Base-by-base conservation (phyloP, 2,797 vertebrate species). In the Helicolenus hilgendorfi region DNA sequence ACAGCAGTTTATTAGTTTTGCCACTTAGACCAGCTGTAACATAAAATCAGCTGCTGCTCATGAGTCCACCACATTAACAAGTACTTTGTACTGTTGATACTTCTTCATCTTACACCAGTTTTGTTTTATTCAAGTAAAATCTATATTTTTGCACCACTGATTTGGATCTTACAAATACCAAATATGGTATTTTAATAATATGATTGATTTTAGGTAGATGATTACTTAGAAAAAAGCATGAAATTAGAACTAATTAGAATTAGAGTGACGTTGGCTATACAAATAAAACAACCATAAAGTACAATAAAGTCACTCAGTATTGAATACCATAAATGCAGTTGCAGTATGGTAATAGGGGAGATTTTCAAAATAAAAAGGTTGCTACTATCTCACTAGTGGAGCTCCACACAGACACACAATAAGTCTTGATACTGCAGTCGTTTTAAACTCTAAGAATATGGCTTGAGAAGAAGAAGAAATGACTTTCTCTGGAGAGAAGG, bases 61-160 rank as follows among this genome's bases (percentile, higher is more conserved):
- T 22, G 62, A 49, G 15, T 62, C 38, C 59, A 72, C 72, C 72
- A 71, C 14, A n/a, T 73, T 71, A 56, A 38, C n/a, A 75, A 11
- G 10, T n/a, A 11, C 27, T 33, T 36, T 22, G 53, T 10, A 27
- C n/a, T 22, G 65, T 18, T 53, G 18, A 53, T 10, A 18, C 7
- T 7, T 10, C 0, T 60, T 49, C 9, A 29, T 45, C 35, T 15
- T 41, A 11, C 2, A 20, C 41, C 49, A 36, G 26, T 14, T 35
- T 36, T 18, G 0, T 36, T 36, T 11, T 2, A 36, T 20, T 59
- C 1, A 38, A 60, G 3, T 18, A 27, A 20, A 4, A 33, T 9
- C 6, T n/a, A 1, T 2, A 7, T 73, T 60, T 49, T 36, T 59
- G 26, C 15, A 29, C 33, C 33, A 20, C 41, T 33, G 3, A 38